These are phyloP conservation scores for Leucopsar rothschildi DNA, from an alignment of 2,113 vertebrate species.

Conservation along the genomic window DNA sequence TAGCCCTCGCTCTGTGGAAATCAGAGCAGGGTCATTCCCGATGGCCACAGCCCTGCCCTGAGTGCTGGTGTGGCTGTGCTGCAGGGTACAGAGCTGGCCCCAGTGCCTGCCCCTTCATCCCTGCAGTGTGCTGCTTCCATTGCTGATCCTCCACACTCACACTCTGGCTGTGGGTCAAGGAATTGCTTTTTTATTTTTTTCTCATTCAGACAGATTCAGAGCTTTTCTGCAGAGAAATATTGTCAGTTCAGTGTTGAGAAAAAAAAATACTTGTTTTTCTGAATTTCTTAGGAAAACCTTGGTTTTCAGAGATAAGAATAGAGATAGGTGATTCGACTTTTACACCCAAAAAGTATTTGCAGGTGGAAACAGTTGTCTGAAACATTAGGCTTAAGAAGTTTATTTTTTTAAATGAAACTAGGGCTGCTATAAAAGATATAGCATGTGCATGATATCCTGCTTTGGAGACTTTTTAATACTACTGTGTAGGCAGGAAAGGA, in stretches of 20 bases:
- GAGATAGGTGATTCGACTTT: neutral
- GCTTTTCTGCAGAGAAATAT: neutral
- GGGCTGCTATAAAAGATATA: neutral
- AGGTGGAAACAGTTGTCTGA: neutral
- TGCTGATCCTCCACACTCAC: fast-evolving
- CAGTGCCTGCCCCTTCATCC: neutral
- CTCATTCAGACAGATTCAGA: neutral
- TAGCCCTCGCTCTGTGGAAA: neutral
- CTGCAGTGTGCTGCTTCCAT: fast-evolving
- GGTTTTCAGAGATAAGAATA: neutral
- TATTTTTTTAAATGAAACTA: neutral
- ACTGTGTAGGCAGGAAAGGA: neutral
- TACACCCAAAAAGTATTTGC: neutral
- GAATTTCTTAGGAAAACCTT: neutral
- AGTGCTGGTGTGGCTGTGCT: neutral
- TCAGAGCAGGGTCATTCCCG: fast-evolving
- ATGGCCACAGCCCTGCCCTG: neutral
- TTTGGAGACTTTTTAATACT: neutral
- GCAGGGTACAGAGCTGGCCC: neutral
- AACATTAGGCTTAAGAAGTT: neutral
- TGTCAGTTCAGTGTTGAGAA: neutral
- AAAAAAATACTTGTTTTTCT: fast-evolving
- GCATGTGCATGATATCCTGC: neutral
- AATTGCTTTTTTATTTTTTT: neutral
- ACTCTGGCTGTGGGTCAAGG: neutral